phyloP scores from a whole-genome alignment of 1,140 invertebrate species.

The Megalopta genalis region DNA sequence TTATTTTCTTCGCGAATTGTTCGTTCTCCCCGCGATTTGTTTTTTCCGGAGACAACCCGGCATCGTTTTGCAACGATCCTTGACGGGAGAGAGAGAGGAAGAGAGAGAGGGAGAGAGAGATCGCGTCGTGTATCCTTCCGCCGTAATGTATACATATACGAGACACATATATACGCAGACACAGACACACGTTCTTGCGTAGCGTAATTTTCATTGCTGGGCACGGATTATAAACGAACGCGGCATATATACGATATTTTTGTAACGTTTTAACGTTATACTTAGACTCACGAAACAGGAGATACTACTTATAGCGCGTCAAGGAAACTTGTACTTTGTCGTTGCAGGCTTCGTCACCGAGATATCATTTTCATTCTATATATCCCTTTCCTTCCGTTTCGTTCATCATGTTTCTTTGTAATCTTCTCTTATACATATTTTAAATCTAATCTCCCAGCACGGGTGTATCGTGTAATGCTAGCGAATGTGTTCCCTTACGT shows the following conservation, averaged over 20 bases:
- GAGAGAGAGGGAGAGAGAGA: too few species aligned
- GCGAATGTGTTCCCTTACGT: slow-evolving; percentile 62
- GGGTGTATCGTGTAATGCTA: slow-evolving; percentile 61
- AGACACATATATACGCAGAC: too few species aligned
- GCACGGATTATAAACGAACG: slow-evolving; percentile 19
- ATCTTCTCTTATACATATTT: background rate
- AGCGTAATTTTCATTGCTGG: slow-evolving; percentile 36
- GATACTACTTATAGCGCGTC: background rate
- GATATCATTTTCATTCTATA: too few species aligned
- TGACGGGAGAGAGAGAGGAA: too few species aligned
- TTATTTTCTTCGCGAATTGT: background rate
- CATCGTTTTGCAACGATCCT: slow-evolving; percentile 20
- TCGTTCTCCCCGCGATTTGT: slow-evolving; percentile 9
- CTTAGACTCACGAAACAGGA: background rate
- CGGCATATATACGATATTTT: slow-evolving; percentile 10
- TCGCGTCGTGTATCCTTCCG: slow-evolving; percentile 27
- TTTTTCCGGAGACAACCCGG: slow-evolving; percentile 28
- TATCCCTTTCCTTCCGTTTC: too few species aligned
- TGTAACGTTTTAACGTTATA: background rate
- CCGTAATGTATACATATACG: background rate
- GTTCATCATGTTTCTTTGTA: too few species aligned
- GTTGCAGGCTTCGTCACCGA: background rate
- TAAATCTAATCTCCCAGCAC: slow-evolving; percentile 36
- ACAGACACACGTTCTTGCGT: slow-evolving; percentile 10
- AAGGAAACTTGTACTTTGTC: background rate